Evolutionary conservation across 2,113 vertebrate species (phyloP), one percentile per base, ranked within the genome.

Genomic region (Paramormyrops kingsleyae): DNA sequence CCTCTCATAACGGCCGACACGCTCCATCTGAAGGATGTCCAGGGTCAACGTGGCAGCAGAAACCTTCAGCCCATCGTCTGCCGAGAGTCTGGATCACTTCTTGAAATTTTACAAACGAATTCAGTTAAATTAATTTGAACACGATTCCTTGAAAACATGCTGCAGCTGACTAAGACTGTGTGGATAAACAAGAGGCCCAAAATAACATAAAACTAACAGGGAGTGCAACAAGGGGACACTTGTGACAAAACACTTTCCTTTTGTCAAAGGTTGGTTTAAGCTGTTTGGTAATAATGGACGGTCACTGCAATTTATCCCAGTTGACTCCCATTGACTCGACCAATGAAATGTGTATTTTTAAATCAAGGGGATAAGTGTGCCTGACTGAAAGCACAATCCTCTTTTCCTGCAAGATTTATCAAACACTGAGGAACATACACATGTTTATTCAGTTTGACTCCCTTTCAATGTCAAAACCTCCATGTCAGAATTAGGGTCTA

Each of bases 21-120:
- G 52, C 84, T 90, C 88, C 24, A 83, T 74, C 53, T 88, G 89
- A 92, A 74, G 49, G 90, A 88, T 90, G 89, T 88, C 66, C 85
- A 74, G 87, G 59, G 47, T 91, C 91, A 93, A 91, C 92, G 92
- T 24, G 87, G 91, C 88, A 88, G 90, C 88, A 91, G 90, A 90
- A 92, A 90, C 90, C 93, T 80, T 88, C 89, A 83, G 87, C 88
- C 90, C 91, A 39, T 39, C 19, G 42, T 87, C 74, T 85, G 83
- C 74, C 19, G 3, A 4, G 49, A 50, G 59, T 80, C 4, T 46
- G 56, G 17, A 52, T 39, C 27, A 27, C 46, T 77, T 46, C 21
- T 31, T 77, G 17, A 2, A 17, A 35, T 27, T 70, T 44, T 19
- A 44, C 19, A 52, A 87, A 53, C 35, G 83, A 46, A 85, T n/a